Percentiles rank a stretch among this genome's conserved stretches.
phyloP scores from a whole-genome alignment of 2,888 invertebrate species.

The Leuctra nigra region DNA sequence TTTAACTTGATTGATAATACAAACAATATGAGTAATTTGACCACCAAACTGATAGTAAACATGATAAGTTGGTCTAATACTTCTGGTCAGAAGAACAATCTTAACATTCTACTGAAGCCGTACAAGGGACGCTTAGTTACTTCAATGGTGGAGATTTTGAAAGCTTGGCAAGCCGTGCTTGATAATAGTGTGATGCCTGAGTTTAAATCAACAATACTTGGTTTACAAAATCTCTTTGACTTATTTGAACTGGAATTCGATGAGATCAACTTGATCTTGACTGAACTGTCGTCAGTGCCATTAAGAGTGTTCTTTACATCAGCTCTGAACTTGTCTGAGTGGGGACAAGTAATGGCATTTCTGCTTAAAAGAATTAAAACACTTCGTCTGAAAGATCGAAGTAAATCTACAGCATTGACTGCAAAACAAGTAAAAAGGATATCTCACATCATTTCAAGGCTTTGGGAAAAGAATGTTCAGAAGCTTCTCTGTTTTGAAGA shows the following conservation, averaged over 20 bases:
- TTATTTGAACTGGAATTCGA: slow-evolving; percentile 37
- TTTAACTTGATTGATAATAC: slow-evolving; percentile 38
- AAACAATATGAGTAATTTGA: slow-evolving; percentile 31
- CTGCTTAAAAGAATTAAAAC: not conserved
- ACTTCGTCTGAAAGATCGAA: not conserved
- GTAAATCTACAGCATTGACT: not conserved
- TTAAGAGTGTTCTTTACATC: slow-evolving; percentile 20
- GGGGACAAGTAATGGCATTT: slow-evolving; percentile 15
- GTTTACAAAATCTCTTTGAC: slow-evolving; percentile 43
- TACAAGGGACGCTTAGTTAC: slow-evolving; percentile 48
- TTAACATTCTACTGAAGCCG: slow-evolving; percentile 41
- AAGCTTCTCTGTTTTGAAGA: too few species aligned
- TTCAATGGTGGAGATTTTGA: slow-evolving; percentile 44
- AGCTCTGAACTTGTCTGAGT: slow-evolving; percentile 27
- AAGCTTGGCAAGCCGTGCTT: too few species aligned
- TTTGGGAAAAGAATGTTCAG: too few species aligned
- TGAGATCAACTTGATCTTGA: slow-evolving; percentile 44
- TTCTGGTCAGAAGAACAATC: slow-evolving; percentile 29
- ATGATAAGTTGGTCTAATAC: slow-evolving; percentile 9
- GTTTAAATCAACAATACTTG: too few species aligned
- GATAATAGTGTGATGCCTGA: too few species aligned
- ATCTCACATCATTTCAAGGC: too few species aligned
- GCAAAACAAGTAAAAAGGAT: too few species aligned
- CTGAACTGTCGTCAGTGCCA: slow-evolving; percentile 40
- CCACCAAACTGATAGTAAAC: slow-evolving; percentile 36